Conservation (phyloP, 2,113 vertebrate species). For the Reinhardtius hippoglossoides region DNA sequence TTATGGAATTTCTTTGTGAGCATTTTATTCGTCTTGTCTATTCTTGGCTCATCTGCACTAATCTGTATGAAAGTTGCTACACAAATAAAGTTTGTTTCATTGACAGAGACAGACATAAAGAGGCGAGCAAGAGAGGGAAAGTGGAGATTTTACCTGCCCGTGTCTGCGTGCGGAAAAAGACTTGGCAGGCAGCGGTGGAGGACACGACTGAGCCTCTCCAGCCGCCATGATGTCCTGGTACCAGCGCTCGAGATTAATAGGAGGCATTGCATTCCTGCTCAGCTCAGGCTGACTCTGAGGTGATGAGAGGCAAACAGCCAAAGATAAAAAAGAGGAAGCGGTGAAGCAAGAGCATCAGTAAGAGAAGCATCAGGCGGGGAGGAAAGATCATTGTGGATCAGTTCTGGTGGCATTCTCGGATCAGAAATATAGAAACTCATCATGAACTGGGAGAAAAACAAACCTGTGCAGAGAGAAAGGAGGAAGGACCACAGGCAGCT, state of each 20-base stretch:
- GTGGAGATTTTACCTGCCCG: constrained; percentile 86
- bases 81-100: not conserved
- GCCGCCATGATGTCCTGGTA: constrained; percentile 88
- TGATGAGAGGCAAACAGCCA: constrained; percentile 62
- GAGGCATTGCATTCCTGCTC: constrained; percentile 78
- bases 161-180: constrained; percentile 87
- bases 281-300: constrained; percentile 84
- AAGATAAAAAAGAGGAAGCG: constrained; percentile 36
- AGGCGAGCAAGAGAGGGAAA: not conserved
- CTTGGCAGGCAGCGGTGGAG: constrained; percentile 93
- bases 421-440: no score
- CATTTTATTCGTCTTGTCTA: no score
- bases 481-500: constrained; percentile 79
- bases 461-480: constrained; percentile 86
- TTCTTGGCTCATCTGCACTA: no score
- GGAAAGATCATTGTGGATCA: not conserved
- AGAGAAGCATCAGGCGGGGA: constrained; percentile 48
- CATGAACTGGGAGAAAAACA: constrained; percentile 54
- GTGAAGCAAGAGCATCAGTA: constrained; percentile 33
- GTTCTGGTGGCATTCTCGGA: no score
- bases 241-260: constrained; percentile 87
- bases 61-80: no score
- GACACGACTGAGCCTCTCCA: constrained; percentile 84
- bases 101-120: not conserved
- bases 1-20: no score